A percentile compares a stretch with the other conserved stretches of the same genome.
Evolutionary conservation across 1,140 invertebrate genomes (phyloP).

Genomic region (Drosophila nigrodunni): DNA sequence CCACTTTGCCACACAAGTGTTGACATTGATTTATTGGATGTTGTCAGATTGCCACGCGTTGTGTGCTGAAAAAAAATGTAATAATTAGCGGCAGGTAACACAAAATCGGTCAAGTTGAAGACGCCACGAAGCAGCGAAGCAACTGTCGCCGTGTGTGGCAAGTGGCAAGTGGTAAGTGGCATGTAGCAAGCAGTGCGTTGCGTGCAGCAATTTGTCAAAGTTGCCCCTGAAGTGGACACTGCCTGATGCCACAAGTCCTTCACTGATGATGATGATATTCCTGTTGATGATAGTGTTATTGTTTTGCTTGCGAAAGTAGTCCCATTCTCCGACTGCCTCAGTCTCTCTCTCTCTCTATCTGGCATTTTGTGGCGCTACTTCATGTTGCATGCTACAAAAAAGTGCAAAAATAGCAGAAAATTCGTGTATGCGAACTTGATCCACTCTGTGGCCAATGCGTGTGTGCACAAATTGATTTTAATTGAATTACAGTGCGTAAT

Average conservation of each 20-base stretch:
- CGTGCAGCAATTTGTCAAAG: constrained; percentile 70
- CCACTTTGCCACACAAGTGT: constrained; percentile 25
- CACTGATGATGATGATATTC: constrained; percentile 9
- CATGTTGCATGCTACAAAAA: constrained; percentile 21
- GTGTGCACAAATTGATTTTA: constrained; percentile 73
- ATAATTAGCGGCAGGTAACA: constrained; percentile 66
- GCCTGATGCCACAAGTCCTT: constrained; percentile 16
- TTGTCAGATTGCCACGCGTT: constrained; percentile 19
- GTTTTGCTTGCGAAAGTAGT: constrained; percentile 2
- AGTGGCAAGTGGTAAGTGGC: constrained; percentile 22
- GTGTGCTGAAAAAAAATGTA: constrained; percentile 53
- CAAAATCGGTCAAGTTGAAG: constrained; percentile 2
- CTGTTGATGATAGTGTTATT: background rate
- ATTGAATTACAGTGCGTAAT: constrained; percentile 77
- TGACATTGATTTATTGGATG: constrained; percentile 74
- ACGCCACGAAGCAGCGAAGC: background rate
- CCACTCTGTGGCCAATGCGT: constrained; percentile 26
- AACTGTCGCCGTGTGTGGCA: constrained; percentile 23
- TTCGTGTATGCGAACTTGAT: constrained; percentile 16
- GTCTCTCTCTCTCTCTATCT: background rate
- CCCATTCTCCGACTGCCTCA: background rate
- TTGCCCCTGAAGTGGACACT: constrained; percentile 44
- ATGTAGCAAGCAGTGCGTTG: constrained; percentile 35
- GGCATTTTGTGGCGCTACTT: constrained; percentile 1
- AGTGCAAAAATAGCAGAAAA: constrained; percentile 51